phyloP scores from a whole-genome alignment of 1,140 invertebrate genomes.

The Aplysia californica region DNA sequence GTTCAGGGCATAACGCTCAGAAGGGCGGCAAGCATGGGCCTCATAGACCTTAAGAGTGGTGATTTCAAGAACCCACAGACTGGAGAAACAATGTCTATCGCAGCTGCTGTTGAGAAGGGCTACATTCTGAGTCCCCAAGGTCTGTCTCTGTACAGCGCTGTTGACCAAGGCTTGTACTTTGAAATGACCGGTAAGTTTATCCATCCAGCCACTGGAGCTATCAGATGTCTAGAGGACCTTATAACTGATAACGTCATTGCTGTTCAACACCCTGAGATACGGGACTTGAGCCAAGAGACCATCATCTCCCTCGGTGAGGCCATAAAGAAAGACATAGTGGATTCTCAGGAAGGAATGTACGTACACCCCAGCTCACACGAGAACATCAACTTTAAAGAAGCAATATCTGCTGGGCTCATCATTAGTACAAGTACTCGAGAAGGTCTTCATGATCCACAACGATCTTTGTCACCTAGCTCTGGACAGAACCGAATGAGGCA shows the following conservation, averaged over 20 bases:
- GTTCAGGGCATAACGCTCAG: slow-evolving; percentile 57
- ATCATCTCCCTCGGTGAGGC: slow-evolving; percentile 69
- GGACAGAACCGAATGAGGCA: not conserved
- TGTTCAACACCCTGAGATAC: slow-evolving; percentile 82
- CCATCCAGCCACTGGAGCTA: slow-evolving; percentile 77
- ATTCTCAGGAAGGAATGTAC: slow-evolving; percentile 76
- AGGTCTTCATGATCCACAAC: slow-evolving; percentile 42
- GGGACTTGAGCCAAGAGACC: slow-evolving; percentile 52
- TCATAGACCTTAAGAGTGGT: slow-evolving; percentile 79
- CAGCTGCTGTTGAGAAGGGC: slow-evolving; percentile 76
- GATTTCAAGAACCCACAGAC: slow-evolving; percentile 85
- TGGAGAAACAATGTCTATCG: slow-evolving; percentile 82
- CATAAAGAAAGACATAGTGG: slow-evolving; percentile 80
- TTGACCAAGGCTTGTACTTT: slow-evolving; percentile 88
- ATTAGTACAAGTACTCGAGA: slow-evolving; percentile 58
- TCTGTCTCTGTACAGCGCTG: slow-evolving; percentile 85
- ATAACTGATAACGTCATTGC: slow-evolving; percentile 72
- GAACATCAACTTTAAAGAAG: slow-evolving; percentile 76
- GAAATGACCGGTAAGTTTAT: slow-evolving; percentile 83
- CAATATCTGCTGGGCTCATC: slow-evolving; percentile 80
- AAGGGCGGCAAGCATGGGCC: slow-evolving; percentile 57
- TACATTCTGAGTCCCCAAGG: slow-evolving; percentile 60
- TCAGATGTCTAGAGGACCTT: slow-evolving; percentile 85
- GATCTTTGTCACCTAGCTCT: slow-evolving; percentile 2
- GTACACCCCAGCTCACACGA: slow-evolving; percentile 70